These are phyloP conservation scores for Periplaneta americana DNA, from an alignment of 1,140 invertebrate genomes.

Conservation along the genomic window DNA sequence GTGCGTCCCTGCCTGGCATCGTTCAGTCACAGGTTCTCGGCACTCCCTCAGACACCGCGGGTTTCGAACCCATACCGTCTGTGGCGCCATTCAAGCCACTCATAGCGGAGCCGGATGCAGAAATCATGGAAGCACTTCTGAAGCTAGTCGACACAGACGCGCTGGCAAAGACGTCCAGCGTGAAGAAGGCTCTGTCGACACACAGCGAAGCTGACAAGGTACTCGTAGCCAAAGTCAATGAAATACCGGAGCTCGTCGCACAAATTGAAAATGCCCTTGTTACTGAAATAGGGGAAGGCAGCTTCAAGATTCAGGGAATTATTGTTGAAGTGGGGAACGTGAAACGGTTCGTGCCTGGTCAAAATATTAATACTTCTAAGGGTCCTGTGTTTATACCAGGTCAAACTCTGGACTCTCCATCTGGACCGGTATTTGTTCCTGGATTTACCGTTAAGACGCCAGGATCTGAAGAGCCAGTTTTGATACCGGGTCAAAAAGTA, in stretches of 20 bases:
- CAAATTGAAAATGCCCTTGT: constrained; percentile 49
- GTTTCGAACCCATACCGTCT: constrained; percentile 56
- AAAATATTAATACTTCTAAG: constrained; percentile 51
- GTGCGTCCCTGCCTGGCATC: constrained; percentile 29
- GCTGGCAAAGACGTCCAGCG: neutral
- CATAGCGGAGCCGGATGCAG: constrained; percentile 42
- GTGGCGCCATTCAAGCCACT: constrained; percentile 53
- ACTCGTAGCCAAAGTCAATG: constrained; percentile 51
- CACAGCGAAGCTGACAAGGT: too few relatives aligned
- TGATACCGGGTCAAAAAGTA: constrained; percentile 45
- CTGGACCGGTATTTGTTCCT: constrained; percentile 61
- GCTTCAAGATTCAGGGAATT: constrained; percentile 50
- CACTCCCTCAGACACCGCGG: constrained; percentile 44
- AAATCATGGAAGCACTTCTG: constrained; percentile 38
- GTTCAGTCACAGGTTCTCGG: constrained; percentile 38
- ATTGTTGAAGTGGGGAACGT: constrained; percentile 56
- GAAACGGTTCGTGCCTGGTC: constrained; percentile 39
- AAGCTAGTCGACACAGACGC: constrained; percentile 30
- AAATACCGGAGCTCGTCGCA: constrained; percentile 55
- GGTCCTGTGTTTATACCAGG: constrained; percentile 66
- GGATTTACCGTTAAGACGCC: constrained; percentile 52
- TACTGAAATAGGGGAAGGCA: constrained; percentile 31
- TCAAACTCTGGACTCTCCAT: constrained; percentile 61
- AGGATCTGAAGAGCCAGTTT: constrained; percentile 31
- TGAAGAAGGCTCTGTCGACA: too few relatives aligned